Evolutionary conservation across 2,888 invertebrate species (phyloP).

Genomic region (Argyresthia albistria): DNA sequence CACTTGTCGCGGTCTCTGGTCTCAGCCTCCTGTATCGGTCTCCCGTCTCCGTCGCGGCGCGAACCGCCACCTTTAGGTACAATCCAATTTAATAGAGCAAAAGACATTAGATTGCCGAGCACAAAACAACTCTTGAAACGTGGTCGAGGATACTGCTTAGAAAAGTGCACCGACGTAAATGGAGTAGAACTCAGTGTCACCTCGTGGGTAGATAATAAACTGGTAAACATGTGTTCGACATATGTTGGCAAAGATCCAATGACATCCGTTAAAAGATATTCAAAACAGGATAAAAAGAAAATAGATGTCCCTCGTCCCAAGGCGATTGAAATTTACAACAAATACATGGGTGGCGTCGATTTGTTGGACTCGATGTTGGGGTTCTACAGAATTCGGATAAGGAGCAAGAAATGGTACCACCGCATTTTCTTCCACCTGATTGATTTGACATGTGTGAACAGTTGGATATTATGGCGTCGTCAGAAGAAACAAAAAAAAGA

Average conservation of each 20-base stretch:
- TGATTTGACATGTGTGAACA: constrained; percentile 16
- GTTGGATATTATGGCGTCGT: constrained; percentile 17
- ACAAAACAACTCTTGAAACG: constrained; percentile 7
- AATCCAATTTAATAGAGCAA: constrained; percentile 8
- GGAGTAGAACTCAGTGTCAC: constrained; percentile 11
- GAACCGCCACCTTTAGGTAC: too few species aligned
- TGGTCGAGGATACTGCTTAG: constrained; percentile 9
- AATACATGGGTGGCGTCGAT: constrained; percentile 20
- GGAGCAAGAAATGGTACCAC: constrained; percentile 20
- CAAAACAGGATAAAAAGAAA: constrained; percentile 13
- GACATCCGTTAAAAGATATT: constrained; percentile 10
- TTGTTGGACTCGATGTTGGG: constrained; percentile 17
- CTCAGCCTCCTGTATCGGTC: too few species aligned
- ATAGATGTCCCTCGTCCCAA: constrained; percentile 16
- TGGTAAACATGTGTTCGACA: constrained; percentile 15
- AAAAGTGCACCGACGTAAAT: constrained; percentile 9
- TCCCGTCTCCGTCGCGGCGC: too few species aligned
- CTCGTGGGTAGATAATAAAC: constrained; percentile 17
- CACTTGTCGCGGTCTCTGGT: too few species aligned
- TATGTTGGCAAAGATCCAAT: constrained; percentile 18
- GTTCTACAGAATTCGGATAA: constrained; percentile 20
- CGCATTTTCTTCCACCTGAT: constrained; percentile 20
- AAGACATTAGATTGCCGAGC: neutral
- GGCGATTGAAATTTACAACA: constrained; percentile 14
- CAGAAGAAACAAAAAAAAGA: constrained; percentile 6